Evolutionary conservation across 2,797 vertebrate species (phyloP).

Genomic region (Etheostoma perlongum): DNA sequence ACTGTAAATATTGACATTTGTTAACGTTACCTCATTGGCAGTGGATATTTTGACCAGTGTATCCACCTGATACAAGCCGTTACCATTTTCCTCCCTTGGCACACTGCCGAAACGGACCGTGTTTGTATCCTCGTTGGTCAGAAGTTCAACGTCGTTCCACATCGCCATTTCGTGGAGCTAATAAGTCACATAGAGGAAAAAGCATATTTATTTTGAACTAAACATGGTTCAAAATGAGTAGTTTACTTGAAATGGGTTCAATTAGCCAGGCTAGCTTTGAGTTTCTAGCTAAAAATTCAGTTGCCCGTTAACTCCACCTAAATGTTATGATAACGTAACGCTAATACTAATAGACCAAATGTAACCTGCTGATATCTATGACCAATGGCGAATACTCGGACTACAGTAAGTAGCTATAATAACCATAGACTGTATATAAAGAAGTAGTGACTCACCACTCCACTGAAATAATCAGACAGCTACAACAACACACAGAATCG

Average conservation of each 20-base stretch:
- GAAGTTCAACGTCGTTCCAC: slow-evolving; percentile 94
- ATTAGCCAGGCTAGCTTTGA: background rate
- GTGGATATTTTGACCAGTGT: slow-evolving; percentile 89
- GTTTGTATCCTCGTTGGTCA: slow-evolving; percentile 91
- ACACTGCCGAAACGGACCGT: slow-evolving; percentile 83
- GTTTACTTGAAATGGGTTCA: too few species aligned
- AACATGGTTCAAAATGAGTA: background rate
- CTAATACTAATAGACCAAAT: background rate
- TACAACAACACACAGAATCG: background rate
- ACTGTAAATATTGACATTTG: background rate
- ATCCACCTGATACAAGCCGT: slow-evolving; percentile 92
- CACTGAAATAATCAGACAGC: background rate
- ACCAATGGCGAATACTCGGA: too few species aligned
- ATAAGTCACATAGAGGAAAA: background rate
- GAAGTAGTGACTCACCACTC: slow-evolving; percentile 20
- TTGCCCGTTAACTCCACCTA: background rate
- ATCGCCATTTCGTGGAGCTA: slow-evolving; percentile 70
- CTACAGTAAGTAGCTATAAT: too few species aligned
- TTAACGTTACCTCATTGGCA: slow-evolving; percentile 85
- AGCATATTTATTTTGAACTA: rapidly evolving
- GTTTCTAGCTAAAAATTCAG: too few species aligned
- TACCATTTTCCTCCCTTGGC: slow-evolving; percentile 85
- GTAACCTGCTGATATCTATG: background rate
- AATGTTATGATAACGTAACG: background rate
- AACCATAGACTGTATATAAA: too few species aligned